These are phyloP conservation scores for Amphimedon queenslandica DNA, from an alignment of 37 sponge, comb jelly and placozoan genomes.

Conservation along the genomic window DNA sequence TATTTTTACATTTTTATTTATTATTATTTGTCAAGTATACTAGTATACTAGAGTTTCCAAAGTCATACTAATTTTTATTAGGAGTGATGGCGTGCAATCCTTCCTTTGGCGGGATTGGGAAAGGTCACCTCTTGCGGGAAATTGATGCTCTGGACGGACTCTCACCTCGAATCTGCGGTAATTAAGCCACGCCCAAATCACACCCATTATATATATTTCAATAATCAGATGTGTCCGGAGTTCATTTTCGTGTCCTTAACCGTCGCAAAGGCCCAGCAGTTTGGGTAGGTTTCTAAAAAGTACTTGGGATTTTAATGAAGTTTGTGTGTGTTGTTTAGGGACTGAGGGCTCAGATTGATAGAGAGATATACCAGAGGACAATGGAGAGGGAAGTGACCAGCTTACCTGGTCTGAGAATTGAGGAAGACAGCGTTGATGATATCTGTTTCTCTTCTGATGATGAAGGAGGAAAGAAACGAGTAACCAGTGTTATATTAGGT, in stretches of 20 bases:
- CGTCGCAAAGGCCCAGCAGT: conserved; percentile 80
- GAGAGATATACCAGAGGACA: conserved; percentile 59
- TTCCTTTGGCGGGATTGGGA: conserved; percentile 92
- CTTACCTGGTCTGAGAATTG: conserved; percentile 23
- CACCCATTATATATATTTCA: background rate
- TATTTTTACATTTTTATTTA: background rate
- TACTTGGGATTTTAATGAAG: background rate
- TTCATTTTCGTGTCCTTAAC: conserved; percentile 75
- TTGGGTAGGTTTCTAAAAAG: conserved; percentile 49
- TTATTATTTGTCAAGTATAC: background rate
- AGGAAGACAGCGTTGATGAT: conserved; percentile 67
- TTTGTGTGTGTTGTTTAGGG: conserved; percentile 36
- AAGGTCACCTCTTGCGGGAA: conserved; percentile 84
- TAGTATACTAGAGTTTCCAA: background rate
- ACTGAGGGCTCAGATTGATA: conserved; percentile 81
- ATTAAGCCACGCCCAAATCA: background rate
- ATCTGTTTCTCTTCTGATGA: conserved; percentile 4
- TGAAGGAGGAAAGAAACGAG: background rate
- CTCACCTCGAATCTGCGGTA: conserved; percentile 66
- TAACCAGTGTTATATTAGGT: background rate
- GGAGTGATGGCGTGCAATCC: conserved; percentile 96
- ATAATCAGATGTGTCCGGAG: conserved; percentile 72
- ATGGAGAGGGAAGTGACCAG: conserved; percentile 52
- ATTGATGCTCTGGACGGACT: conserved; percentile 91
- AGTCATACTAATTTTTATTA: background rate